These are phyloP conservation scores for Oncopodura yosiiana DNA, from an alignment of 1,140 invertebrate genomes.

Conservation along the genomic window DNA sequence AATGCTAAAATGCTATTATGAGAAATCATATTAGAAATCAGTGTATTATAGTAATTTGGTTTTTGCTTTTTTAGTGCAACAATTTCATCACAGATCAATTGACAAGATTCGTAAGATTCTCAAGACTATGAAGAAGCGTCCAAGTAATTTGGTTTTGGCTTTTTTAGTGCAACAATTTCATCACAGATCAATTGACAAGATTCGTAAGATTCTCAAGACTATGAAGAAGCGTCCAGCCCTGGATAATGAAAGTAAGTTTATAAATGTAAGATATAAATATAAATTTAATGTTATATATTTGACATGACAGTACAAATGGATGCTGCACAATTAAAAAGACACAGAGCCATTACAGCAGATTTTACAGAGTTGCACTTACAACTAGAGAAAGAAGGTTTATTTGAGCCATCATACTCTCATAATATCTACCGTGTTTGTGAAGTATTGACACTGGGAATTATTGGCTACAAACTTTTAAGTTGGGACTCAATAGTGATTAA, in stretches of 20 bases:
- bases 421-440: background rate
- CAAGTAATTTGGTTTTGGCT: too few relatives aligned
- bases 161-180: conserved; percentile 31
- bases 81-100: conserved; percentile 21
- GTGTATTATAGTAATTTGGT: too few relatives aligned
- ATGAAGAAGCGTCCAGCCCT: conserved; percentile 22
- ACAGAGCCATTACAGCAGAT: too few relatives aligned
- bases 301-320: too few relatives aligned
- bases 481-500: background rate
- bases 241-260: conserved; percentile 12
- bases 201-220: conserved; percentile 14
- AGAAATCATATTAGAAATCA: too few relatives aligned
- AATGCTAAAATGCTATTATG: too few relatives aligned
- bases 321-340: too few relatives aligned
- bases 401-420: background rate
- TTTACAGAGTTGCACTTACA: too few relatives aligned
- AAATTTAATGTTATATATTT: too few relatives aligned
- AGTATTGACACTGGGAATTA: background rate
- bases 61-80: too few relatives aligned
- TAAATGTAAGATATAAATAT: too few relatives aligned
- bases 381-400: too few relatives aligned
- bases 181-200: conserved; percentile 8
- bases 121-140: conserved; percentile 20
- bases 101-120: conserved; percentile 14
- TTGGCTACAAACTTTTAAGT: background rate